A percentile compares a stretch with the other conserved stretches of the same genome.
These are phyloP conservation scores for Crotalus horridus DNA, from an alignment of 2,113 vertebrate genomes.

Conservation along the genomic window DNA sequence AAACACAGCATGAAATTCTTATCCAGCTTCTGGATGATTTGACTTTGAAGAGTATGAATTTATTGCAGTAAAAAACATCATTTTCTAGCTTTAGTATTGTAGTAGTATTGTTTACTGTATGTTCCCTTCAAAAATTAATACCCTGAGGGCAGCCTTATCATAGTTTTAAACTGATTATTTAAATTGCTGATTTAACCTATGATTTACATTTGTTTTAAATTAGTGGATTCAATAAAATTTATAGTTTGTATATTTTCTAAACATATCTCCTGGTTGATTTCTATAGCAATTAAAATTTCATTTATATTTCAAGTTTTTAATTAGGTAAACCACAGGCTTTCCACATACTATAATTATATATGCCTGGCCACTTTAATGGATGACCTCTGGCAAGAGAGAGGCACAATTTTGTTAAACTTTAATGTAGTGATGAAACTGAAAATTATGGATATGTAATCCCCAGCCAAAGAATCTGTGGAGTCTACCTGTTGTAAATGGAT, in stretches of 20 bases:
- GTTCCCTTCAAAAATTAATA: neutral
- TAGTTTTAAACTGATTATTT: neutral
- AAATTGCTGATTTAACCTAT: neutral
- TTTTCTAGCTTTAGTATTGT: neutral
- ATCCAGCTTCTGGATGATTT: slow-evolving; percentile 4
- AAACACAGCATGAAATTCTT: slow-evolving; percentile 18
- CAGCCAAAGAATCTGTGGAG: neutral
- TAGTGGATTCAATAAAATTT: neutral
- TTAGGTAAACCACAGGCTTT: neutral
- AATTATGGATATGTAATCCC: neutral
- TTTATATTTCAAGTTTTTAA: neutral
- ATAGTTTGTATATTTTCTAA: neutral
- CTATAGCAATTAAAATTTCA: neutral
- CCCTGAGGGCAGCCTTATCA: neutral
- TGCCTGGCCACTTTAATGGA: neutral
- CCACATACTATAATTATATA: neutral
- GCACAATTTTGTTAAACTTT: neutral
- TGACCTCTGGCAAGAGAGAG: neutral
- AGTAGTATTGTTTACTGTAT: neutral
- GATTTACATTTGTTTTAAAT: neutral
- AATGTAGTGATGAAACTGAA: neutral
- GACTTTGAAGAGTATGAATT: neutral
- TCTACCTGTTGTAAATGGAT: neutral
- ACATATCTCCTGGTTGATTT: neutral
- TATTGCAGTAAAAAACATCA: neutral